Conservation (phyloP, 2,888 invertebrate genomes). For the Brenthis hecate region DNA sequence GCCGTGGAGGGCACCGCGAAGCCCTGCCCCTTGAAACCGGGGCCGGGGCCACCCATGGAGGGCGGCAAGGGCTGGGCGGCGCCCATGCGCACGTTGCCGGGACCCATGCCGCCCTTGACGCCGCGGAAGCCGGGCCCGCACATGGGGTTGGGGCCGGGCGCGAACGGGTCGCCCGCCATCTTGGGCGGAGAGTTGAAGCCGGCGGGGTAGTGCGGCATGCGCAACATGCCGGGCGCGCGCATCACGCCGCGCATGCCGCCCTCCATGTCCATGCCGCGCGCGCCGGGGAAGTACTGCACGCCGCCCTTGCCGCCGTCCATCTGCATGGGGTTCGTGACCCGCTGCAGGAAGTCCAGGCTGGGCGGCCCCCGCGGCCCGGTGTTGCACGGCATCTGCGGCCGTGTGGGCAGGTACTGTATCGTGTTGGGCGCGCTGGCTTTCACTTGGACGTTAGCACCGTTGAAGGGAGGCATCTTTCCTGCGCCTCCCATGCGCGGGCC, state of each 20-base stretch:
- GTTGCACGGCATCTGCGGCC: slow-evolving; percentile 91
- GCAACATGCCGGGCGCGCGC: slow-evolving; percentile 65
- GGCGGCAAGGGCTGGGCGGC: slow-evolving; percentile 89
- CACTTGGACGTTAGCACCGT: slow-evolving; percentile 91
- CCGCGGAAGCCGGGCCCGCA: slow-evolving; percentile 71
- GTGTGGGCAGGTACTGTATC: slow-evolving; percentile 97
- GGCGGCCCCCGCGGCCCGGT: slow-evolving; percentile 90
- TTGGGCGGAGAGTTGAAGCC: slow-evolving; percentile 77
- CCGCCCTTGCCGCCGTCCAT: slow-evolving; percentile 84
- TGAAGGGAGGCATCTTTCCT: slow-evolving; percentile 82
- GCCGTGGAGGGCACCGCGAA: slow-evolving; percentile 93
- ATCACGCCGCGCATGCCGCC: slow-evolving; percentile 76
- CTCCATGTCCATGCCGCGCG: slow-evolving; percentile 80
- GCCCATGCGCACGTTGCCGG: slow-evolving; percentile 63
- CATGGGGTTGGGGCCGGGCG: slow-evolving; percentile 56
- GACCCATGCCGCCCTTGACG: slow-evolving; percentile 66
- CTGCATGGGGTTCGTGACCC: slow-evolving; percentile 92
- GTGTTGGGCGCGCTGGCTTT: slow-evolving; percentile 98
- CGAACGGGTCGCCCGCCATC: slow-evolving; percentile 66
- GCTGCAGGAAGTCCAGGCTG: slow-evolving; percentile 93
- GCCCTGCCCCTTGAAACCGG: slow-evolving; percentile 88
- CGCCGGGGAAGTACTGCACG: slow-evolving; percentile 88
- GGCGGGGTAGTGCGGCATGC: slow-evolving; percentile 76
- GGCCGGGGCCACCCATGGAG: slow-evolving; percentile 87
- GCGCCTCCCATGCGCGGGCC: slow-evolving; percentile 84